phyloP scores from a whole-genome alignment of 2,113 vertebrate genomes.

The Epinephelus cyanopodus region DNA sequence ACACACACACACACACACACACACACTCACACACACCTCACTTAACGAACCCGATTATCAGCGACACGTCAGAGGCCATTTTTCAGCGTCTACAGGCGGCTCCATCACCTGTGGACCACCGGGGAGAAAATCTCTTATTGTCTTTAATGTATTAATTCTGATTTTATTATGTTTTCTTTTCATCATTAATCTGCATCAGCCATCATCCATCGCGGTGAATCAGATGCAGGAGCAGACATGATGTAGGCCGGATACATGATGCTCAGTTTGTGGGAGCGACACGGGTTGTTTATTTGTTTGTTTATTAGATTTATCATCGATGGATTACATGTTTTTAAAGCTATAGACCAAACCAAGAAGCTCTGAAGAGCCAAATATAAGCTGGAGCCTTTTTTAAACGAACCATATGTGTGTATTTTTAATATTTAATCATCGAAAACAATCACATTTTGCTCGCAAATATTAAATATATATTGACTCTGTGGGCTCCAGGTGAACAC shows the following conservation, averaged over 20 bases:
- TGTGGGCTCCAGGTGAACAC: too few relatives aligned
- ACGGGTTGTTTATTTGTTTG: neutral
- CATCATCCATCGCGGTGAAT: neutral
- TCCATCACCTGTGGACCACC: neutral
- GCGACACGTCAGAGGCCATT: neutral
- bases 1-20: too few relatives aligned
- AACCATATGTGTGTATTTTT: too few relatives aligned
- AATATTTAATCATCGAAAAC: too few relatives aligned
- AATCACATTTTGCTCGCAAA: too few relatives aligned
- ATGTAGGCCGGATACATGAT: conserved; percentile 8
- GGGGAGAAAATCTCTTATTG: neutral
- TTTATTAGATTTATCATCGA: neutral
- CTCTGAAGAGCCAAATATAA: too few relatives aligned
- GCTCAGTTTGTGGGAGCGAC: neutral
- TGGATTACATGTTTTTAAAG: neutral
- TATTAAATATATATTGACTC: too few relatives aligned
- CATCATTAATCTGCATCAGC: neutral
- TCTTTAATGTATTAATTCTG: too few relatives aligned
- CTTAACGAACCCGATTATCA: neutral
- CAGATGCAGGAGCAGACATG: conserved; percentile 22
- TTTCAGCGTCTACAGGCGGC: neutral
- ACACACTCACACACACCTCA: too few relatives aligned
- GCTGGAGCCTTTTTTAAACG: too few relatives aligned
- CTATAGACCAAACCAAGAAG: too few relatives aligned
- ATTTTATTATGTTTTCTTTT: too few relatives aligned